phyloP scores from a whole-genome alignment of 2,888 invertebrate genomes.

The Icerya purchasi region DNA sequence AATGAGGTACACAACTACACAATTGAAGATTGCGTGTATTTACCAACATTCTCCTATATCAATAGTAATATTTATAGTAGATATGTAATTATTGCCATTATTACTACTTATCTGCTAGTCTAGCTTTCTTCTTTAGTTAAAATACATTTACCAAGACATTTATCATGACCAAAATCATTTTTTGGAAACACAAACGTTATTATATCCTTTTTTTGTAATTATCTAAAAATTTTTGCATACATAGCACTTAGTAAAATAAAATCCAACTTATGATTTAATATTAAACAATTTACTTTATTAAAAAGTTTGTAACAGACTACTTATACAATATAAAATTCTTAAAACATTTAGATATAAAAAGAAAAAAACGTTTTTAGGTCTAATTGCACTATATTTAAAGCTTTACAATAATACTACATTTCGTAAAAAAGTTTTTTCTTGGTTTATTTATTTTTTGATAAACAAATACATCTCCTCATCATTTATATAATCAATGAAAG shows the following conservation, averaged over 20 bases:
- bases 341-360: not conserved
- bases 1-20: too few species aligned
- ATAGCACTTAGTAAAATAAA: too few species aligned
- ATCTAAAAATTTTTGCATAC: not conserved
- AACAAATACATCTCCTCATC: not conserved
- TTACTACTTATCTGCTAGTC: not conserved
- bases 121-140: not conserved
- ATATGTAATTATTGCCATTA: not conserved
- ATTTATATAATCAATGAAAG: not conserved
- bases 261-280: not conserved
- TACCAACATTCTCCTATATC: not conserved
- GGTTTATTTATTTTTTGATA: not conserved
- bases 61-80: not conserved
- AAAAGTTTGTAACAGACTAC: not conserved
- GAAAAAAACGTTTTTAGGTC: not conserved
- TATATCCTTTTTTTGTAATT: not conserved
- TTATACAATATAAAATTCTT: not conserved
- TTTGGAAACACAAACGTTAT: not conserved
- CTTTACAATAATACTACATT: not conserved
- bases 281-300: not conserved
- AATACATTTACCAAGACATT: not conserved
- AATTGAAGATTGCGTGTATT: not conserved
- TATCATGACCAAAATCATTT: not conserved
- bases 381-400: not conserved
- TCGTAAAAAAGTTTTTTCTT: not conserved